Evolutionary conservation across 2,797 vertebrate genomes (phyloP), one percentile per base, ranked within the genome.

Genomic region (Crocodylus rhombifer): DNA sequence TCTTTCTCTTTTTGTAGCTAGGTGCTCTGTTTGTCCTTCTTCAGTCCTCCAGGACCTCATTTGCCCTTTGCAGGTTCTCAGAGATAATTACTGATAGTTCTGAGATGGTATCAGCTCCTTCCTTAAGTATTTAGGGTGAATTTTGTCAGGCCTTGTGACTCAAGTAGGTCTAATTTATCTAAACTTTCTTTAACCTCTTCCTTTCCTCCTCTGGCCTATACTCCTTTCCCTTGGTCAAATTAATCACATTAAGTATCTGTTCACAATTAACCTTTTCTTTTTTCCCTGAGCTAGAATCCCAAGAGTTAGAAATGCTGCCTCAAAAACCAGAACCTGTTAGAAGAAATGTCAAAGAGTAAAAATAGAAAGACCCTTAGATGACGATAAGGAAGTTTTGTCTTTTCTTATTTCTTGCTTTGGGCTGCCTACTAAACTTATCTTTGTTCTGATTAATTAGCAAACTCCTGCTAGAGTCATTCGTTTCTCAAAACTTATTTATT

Each of bases 381-480:
- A 80, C 82, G 77, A 91, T 88, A 86, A 4, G 15, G 85, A 61
- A 79, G 84, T 57, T 85, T 82, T 78, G 84, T 78, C 77, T 86
- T 91, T 89, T 94, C 77, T 84, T 96, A 87, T 95, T 96, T 91
- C 90, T 92, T 96, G 95, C 71, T 82, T 81, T 88, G 78, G 86
- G 69, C 94, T 94, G 77, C 90, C 95, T 95, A 77, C 91, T 96
- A 87, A 71, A 89, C 61, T 96, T 95, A 86, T 84, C 79, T 93
- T 97, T 96, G 95, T 97, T 97, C 96, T 98, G 96, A 97, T 97
- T 98, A 98, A 98, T 97, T 97, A 97, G 93, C 85, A 95, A 97
- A 96, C 90, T 94, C 96, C 93, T 94, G 88, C 94, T 96, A 88
- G 97, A 97, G 94, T 97, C 77, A 90, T 97, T 98, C 85, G 95